These are phyloP conservation scores for Amphipoea lucens DNA, from an alignment of 2,888 invertebrate genomes.

Conservation along the genomic window DNA sequence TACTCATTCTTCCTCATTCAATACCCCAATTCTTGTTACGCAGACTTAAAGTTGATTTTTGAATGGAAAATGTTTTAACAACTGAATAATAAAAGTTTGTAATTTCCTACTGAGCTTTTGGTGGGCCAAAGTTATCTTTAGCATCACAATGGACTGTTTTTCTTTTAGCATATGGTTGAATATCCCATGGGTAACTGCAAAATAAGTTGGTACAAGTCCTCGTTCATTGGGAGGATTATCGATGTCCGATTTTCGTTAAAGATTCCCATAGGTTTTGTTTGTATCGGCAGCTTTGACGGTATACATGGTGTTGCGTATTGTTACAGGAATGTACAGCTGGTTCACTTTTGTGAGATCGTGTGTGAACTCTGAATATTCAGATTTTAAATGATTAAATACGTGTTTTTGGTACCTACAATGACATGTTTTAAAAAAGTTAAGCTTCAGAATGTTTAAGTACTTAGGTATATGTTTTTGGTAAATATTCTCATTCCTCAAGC, in stretches of 20 bases:
- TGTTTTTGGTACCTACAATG: constrained; percentile 11
- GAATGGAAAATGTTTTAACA: constrained; percentile 11
- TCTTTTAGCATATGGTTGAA: constrained; percentile 9
- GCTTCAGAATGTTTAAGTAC: background rate
- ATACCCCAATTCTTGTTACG: background rate
- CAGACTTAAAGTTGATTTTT: constrained; percentile 23
- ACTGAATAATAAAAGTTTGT: constrained; percentile 49
- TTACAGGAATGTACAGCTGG: constrained; percentile 60
- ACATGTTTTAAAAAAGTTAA: constrained; percentile 3
- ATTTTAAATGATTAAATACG: constrained; percentile 16
- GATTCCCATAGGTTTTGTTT: constrained; percentile 75
- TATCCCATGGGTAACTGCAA: constrained; percentile 1
- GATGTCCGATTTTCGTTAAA: constrained; percentile 75
- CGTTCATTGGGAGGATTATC: constrained; percentile 75
- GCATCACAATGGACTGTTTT: constrained; percentile 24
- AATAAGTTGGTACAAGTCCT: constrained; percentile 47
- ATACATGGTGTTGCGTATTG: constrained; percentile 66
- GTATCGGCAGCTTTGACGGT: constrained; percentile 67
- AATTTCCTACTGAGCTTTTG: constrained; percentile 60
- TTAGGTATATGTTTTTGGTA: background rate
- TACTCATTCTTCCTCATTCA: constrained; percentile 55
- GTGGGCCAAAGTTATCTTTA: constrained; percentile 50
- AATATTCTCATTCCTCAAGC: too few species aligned
- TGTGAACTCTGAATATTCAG: constrained; percentile 58
- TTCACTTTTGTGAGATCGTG: constrained; percentile 50